Conservation (phyloP, 1,140 invertebrate genomes). For the Papilio dardanus region DNA sequence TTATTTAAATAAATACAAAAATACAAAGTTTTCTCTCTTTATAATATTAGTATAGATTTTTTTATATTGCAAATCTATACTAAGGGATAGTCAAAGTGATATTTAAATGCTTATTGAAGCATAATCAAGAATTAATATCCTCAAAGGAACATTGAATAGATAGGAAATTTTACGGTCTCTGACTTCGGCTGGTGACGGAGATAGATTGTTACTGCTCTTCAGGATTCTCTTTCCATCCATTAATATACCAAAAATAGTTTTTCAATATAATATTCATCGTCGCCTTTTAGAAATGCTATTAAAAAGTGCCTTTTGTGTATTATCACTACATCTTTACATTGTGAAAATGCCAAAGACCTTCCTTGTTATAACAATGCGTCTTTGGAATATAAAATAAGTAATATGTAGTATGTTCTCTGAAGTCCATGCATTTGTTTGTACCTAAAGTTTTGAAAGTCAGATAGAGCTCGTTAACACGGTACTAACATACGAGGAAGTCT, state of each 20-base stretch:
- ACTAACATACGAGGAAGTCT: not conserved
- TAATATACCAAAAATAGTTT: not conserved
- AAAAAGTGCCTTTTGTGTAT: too few species aligned
- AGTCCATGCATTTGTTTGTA: not conserved
- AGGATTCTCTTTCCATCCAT: not conserved
- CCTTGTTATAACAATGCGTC: too few species aligned
- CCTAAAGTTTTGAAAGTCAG: not conserved
- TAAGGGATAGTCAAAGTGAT: too few species aligned
- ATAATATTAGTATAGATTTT: too few species aligned
- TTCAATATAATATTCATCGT: not conserved
- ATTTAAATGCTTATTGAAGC: not conserved
- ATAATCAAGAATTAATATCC: conserved; percentile 21
- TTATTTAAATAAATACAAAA: too few species aligned
- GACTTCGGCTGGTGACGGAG: conserved; percentile 15
- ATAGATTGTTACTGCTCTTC: conserved; percentile 28
- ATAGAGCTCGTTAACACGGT: not conserved
- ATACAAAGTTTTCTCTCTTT: too few species aligned
- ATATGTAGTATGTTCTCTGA: not conserved
- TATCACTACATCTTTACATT: too few species aligned
- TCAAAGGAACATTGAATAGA: conserved; percentile 30
- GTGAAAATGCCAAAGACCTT: too few species aligned
- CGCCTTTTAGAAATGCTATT: not conserved
- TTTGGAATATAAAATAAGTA: too few species aligned
- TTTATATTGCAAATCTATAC: too few species aligned
- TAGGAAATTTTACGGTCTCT: conserved; percentile 33